Evolutionary conservation across 2,888 invertebrate genomes (phyloP).

Genomic region (Nomada lathburiana): DNA sequence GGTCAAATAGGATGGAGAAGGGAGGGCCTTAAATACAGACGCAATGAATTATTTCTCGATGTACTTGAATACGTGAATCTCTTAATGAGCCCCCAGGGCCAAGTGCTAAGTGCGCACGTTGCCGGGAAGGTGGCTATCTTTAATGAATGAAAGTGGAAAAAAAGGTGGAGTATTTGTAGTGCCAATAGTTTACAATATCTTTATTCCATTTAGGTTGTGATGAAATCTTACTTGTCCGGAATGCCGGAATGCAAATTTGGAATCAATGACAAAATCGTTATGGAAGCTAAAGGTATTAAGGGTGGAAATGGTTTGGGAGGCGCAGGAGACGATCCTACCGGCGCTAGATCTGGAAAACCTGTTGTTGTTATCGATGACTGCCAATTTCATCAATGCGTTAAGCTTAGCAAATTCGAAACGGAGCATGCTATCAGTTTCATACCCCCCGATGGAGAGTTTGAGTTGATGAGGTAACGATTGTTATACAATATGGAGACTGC

Average conservation of each 20-base stretch:
- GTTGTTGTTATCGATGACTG: conserved; percentile 99
- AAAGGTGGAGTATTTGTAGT: background rate
- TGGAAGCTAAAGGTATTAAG: conserved; percentile 96
- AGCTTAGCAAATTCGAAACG: conserved; percentile 99
- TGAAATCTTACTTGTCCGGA: conserved; percentile 99
- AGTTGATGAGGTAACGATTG: conserved; percentile 94
- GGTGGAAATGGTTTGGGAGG: conserved; percentile 86
- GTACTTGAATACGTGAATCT: conserved; percentile 99
- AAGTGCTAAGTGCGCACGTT: conserved; percentile 99
- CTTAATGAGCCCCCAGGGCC: conserved; percentile 99
- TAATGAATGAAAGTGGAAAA: background rate
- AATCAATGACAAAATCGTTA: conserved; percentile 99
- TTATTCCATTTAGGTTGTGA: conserved; percentile 89
- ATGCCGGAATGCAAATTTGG: conserved; percentile 99
- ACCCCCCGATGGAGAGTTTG: conserved; percentile 99
- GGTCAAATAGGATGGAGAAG: conserved; percentile 99
- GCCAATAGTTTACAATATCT: conserved; percentile 22
- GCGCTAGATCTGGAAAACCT: conserved; percentile 97
- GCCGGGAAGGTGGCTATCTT: conserved; percentile 91
- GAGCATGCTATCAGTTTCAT: conserved; percentile 99
- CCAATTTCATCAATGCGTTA: conserved; percentile 99
- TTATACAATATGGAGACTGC: background rate
- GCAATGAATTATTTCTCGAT: conserved; percentile 99
- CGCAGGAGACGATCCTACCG: conserved; percentile 88
- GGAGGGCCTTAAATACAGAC: conserved; percentile 99